Evolutionary conservation across 2,113 vertebrate genomes (phyloP).

Genomic region (Eurypyga helias): DNA sequence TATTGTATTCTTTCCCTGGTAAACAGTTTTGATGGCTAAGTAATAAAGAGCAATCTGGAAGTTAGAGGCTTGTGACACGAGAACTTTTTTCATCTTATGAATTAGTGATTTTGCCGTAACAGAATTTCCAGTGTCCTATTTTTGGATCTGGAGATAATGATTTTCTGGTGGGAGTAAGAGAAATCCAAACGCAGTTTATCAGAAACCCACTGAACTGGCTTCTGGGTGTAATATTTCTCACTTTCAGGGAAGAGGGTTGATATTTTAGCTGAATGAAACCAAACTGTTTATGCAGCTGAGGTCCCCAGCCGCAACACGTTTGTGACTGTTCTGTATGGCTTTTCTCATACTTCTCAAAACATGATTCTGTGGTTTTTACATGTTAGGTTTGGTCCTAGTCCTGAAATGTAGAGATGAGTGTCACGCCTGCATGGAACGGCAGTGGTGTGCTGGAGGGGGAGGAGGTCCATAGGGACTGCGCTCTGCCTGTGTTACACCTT

Average conservation of each 20-base stretch:
- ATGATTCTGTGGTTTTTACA: neutral
- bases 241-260: neutral
- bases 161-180: constrained; percentile 36
- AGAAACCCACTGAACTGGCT: neutral
- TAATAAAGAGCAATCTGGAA: neutral
- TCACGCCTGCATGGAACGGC: neutral
- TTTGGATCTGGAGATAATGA: constrained; percentile 21
- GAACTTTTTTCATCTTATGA: neutral
- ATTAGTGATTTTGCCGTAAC: neutral
- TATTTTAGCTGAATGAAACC: neutral
- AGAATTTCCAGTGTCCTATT: constrained; percentile 42
- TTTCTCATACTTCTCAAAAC: neutral
- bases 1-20: neutral
- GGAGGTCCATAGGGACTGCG: neutral
- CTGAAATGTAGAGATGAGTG: neutral
- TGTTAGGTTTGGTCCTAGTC: neutral
- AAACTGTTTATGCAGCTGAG: neutral
- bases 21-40: neutral
- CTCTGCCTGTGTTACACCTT: neutral
- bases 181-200: neutral
- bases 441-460: neutral
- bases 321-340: neutral
- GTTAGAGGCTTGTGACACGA: neutral
- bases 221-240: neutral
- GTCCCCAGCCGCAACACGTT: neutral